Percentiles rank a stretch among this genome's conserved stretches.
Conservation (phyloP, 2,888 invertebrate genomes). For the Amphimallon solstitiale region DNA sequence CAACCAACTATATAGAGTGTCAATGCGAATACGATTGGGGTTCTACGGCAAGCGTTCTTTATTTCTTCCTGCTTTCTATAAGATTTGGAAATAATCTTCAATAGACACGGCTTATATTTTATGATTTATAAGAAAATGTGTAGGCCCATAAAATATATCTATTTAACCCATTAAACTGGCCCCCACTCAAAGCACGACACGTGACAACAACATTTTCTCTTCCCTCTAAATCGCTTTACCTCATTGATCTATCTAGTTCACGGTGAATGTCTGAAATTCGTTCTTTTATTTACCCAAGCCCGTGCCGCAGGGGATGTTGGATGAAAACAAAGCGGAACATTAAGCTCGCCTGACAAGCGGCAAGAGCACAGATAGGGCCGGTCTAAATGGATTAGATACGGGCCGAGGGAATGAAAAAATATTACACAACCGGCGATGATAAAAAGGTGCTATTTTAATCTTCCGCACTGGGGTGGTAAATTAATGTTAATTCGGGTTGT, state of each 20-base stretch:
- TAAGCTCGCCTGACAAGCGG: slow-evolving; percentile 57
- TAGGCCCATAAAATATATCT: no score
- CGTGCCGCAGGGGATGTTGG: slow-evolving; percentile 40
- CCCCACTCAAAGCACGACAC: no score
- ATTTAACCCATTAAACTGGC: no score
- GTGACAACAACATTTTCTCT: no score
- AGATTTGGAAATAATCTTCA: no score
- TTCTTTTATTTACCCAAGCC: slow-evolving; percentile 17
- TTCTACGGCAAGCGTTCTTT: no score
- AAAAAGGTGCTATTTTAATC: slow-evolving; percentile 60
- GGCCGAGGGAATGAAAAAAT: slow-evolving; percentile 60
- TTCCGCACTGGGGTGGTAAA: slow-evolving; percentile 42
- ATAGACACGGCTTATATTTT: no score
- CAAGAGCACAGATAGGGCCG: slow-evolving; percentile 51
- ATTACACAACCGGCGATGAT: slow-evolving; percentile 59
- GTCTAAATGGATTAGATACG: slow-evolving; percentile 56
- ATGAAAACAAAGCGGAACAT: slow-evolving; percentile 59
- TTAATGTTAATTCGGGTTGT: slow-evolving; percentile 42
- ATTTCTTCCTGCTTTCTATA: no score
- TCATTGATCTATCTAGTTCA: no score
- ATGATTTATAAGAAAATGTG: no score
- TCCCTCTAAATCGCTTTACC: not conserved
- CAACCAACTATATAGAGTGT: no score
- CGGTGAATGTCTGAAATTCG: slow-evolving; percentile 1
- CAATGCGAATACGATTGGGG: no score